Evolutionary conservation across 2,797 vertebrate genomes (phyloP).

Genomic region (Gobio occitaniae): DNA sequence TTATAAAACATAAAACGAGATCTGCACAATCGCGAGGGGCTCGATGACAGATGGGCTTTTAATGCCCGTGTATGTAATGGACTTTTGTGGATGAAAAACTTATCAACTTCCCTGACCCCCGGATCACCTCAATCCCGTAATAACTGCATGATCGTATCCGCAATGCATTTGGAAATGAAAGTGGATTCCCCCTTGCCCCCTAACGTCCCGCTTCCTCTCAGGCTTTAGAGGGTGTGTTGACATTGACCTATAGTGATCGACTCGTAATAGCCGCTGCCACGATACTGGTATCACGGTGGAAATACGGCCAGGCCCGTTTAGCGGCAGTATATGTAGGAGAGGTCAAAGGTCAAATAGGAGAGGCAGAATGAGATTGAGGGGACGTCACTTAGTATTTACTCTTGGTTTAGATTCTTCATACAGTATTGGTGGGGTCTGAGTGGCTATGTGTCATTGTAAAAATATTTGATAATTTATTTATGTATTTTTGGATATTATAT

Average conservation of each 20-base stretch:
- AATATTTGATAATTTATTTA: too few relatives aligned
- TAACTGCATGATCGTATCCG: constrained; percentile 13
- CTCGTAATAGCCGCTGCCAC: constrained; percentile 58
- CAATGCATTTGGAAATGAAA: constrained; percentile 51
- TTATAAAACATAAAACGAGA: constrained; percentile 4
- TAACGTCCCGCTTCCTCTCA: constrained; percentile 20
- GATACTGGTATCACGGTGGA: background rate
- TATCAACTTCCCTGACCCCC: constrained; percentile 48
- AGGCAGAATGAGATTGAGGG: constrained; percentile 66
- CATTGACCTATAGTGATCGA: constrained; percentile 33
- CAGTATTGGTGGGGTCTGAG: constrained; percentile 72
- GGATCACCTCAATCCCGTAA: constrained; percentile 48
- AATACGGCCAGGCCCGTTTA: constrained; percentile 62
- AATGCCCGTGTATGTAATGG: constrained; percentile 39
- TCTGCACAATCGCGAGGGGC: background rate
- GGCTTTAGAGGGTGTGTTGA: constrained; percentile 28
- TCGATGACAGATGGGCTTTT: constrained; percentile 44
- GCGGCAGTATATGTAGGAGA: constrained; percentile 65
- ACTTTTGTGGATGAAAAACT: constrained; percentile 47
- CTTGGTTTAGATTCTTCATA: constrained; percentile 74
- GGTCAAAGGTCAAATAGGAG: constrained; percentile 66
- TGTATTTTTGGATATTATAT: background rate
- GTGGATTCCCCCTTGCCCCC: constrained; percentile 36
- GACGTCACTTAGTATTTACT: constrained; percentile 73
- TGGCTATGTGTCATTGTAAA: constrained; percentile 56